These are phyloP conservation scores for Mesitornis unicolor DNA, from an alignment of 2,113 vertebrate species.

Conservation along the genomic window DNA sequence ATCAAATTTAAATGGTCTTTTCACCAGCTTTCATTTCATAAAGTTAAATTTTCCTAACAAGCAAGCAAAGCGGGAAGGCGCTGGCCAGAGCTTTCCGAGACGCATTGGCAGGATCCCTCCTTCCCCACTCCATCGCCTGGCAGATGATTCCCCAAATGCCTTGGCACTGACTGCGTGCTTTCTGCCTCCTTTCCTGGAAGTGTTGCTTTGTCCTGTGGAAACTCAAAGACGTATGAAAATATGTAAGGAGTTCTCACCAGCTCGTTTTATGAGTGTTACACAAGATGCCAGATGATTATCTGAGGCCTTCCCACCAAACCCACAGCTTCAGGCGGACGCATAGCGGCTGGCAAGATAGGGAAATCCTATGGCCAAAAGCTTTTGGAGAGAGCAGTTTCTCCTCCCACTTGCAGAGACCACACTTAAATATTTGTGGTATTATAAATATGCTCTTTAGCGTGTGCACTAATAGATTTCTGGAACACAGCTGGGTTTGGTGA, in stretches of 20 bases:
- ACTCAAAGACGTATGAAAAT: background rate
- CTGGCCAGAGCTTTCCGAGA: background rate
- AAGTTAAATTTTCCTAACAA: background rate
- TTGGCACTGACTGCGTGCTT: background rate
- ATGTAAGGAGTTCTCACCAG: background rate
- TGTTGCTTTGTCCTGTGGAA: background rate
- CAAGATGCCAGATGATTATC: slow-evolving; percentile 22
- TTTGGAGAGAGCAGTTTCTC: slow-evolving; percentile 29
- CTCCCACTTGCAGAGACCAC: slow-evolving; percentile 27
- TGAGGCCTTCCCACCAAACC: background rate
- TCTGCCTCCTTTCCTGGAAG: background rate
- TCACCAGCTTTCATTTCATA: background rate
- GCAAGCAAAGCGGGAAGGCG: background rate
- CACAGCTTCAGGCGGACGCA: background rate
- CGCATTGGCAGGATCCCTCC: background rate
- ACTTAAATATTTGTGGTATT: slow-evolving; percentile 42
- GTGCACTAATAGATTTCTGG: background rate
- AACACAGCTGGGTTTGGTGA: background rate
- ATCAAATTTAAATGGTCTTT: background rate
- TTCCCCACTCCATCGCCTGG: background rate
- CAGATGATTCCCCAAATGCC: background rate
- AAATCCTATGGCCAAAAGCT: slow-evolving; percentile 9
- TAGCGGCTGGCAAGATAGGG: slow-evolving; percentile 3
- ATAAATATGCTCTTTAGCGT: slow-evolving; percentile 19
- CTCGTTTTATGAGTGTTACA: background rate